Conservation (phyloP, 1,140 invertebrate species). For the Globodera ellingtonae region DNA sequence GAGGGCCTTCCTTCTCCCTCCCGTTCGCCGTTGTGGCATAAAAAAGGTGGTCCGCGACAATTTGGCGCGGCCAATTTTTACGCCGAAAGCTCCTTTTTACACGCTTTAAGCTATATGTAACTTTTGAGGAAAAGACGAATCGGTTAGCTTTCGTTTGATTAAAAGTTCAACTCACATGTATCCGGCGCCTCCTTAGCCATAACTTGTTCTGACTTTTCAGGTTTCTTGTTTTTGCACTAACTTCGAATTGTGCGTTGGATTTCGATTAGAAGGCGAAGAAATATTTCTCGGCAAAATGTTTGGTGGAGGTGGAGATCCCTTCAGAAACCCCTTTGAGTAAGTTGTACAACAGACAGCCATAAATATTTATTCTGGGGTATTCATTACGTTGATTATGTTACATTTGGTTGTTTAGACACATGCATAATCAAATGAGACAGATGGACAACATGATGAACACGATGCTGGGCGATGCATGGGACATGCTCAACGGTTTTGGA, state of each 20-base stretch:
- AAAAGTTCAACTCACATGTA: too few relatives aligned
- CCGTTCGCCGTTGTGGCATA: too few relatives aligned
- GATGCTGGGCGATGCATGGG: constrained; percentile 56
- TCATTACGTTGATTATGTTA: constrained; percentile 28
- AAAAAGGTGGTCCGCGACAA: too few relatives aligned
- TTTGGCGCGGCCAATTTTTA: too few relatives aligned
- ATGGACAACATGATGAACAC: constrained; percentile 59
- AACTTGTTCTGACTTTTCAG: too few relatives aligned
- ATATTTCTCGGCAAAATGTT: constrained; percentile 14
- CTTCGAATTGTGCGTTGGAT: neutral
- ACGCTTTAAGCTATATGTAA: too few relatives aligned
- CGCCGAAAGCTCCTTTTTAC: too few relatives aligned
- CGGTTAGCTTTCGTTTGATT: too few relatives aligned
- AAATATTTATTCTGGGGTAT: neutral
- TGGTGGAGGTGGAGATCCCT: constrained; percentile 39
- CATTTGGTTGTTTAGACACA: constrained; percentile 47
- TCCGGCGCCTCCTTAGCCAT: too few relatives aligned
- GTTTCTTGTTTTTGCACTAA: neutral
- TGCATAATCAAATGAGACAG: constrained; percentile 54
- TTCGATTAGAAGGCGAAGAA: neutral
- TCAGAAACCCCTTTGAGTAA: constrained; percentile 45
- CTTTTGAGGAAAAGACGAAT: too few relatives aligned
- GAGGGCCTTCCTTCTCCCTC: too few relatives aligned
- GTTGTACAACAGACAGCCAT: neutral
- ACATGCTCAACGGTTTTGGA: constrained; percentile 33